phyloP scores from a whole-genome alignment of 2,797 vertebrate genomes.

The Sebastes wilsoni region DNA sequence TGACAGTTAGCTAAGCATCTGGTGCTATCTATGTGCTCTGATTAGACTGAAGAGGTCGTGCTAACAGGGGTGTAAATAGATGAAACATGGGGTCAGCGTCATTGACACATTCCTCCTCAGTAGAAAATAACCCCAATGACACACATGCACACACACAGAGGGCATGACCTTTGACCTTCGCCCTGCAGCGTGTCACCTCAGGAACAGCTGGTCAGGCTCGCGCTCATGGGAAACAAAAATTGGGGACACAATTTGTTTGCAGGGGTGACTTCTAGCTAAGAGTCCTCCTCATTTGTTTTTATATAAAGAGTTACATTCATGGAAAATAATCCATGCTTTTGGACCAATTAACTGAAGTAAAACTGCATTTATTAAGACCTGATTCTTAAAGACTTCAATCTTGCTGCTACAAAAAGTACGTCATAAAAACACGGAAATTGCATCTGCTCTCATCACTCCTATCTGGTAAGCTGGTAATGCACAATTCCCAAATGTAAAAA shows the following conservation, averaged over 20 bases:
- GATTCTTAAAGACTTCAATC: background rate
- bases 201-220: slow-evolving; percentile 47
- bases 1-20: background rate
- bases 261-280: background rate
- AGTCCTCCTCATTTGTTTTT: background rate
- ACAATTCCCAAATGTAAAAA: background rate
- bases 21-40: background rate
- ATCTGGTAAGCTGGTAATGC: background rate
- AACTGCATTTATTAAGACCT: background rate
- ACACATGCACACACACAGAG: slow-evolving; percentile 28
- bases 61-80: slow-evolving; percentile 48
- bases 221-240: slow-evolving; percentile 22
- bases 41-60: slow-evolving; percentile 11
- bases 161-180: slow-evolving; percentile 35
- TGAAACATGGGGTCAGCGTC: slow-evolving; percentile 62
- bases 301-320: background rate
- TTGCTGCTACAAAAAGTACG: background rate
- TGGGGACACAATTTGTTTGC: background rate
- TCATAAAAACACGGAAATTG: background rate
- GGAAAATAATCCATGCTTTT: background rate
- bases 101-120: slow-evolving; percentile 64
- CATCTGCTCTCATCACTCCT: background rate
- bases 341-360: background rate
- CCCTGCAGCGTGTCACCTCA: slow-evolving; percentile 31
- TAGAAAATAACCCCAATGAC: slow-evolving; percentile 59